These are phyloP conservation scores for Vidua macroura DNA, from an alignment of 2,113 vertebrate species.

Conservation along the genomic window DNA sequence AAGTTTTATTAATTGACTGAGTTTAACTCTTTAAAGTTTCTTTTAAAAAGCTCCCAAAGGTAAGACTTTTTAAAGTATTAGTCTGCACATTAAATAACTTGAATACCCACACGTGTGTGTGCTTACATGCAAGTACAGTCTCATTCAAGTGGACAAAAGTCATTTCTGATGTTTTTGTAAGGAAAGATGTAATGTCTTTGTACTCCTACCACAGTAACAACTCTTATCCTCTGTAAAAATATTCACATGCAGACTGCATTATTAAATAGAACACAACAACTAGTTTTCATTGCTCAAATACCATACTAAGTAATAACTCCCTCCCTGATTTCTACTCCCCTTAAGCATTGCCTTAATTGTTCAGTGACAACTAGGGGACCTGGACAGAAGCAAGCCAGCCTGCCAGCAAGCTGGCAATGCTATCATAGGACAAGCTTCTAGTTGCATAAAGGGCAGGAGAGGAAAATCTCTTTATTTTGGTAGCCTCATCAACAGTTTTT, in stretches of 20 bases:
- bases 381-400: neutral
- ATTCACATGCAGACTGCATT: neutral
- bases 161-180: neutral
- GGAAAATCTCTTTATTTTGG: neutral
- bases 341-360: neutral
- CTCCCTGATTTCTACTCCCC: neutral
- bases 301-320: neutral
- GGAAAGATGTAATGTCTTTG: neutral
- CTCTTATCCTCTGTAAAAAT: neutral
- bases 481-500: neutral
- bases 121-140: neutral
- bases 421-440: neutral
- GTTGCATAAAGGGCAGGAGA: neutral
- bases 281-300: neutral
- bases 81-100: neutral
- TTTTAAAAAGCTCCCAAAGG: neutral
- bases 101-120: neutral
- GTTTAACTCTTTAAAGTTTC: neutral
- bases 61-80: neutral
- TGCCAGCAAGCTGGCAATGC: neutral
- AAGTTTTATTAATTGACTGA: neutral
- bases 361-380: neutral
- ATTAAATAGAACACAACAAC: neutral
- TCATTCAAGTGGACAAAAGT: neutral
- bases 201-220: neutral